Evolutionary conservation across 2,888 invertebrate species (phyloP), one percentile per base, ranked within the genome.

Genomic region (Patella ulyssiponensis): DNA sequence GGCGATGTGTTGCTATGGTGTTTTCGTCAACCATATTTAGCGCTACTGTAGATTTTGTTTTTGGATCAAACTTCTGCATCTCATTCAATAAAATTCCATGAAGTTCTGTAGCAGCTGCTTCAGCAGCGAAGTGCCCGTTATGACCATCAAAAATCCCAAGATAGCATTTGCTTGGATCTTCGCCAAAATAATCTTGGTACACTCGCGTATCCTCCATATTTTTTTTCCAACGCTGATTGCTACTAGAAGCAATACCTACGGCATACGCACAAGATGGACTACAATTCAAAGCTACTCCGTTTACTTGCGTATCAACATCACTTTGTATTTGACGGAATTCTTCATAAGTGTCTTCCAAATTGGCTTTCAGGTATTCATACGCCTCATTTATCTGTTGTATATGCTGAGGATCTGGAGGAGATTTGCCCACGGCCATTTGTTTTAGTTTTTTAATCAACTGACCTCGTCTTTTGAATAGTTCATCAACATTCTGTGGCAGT

Each of bases 71-170:
- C 74, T 89, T 89, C 33, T 84, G 79, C 86, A 91, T 86, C 79
- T 91, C 90, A 69, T 85, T 83, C 15, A 91, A 81, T 17, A 91
- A 80, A 20, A 88, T 81, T 76, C 86, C 86, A 79, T 91, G 91
- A 9, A 91, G 78, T 76, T 91, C 88, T 71, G 84, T 85, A 7
- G 90, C 87, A 0, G 90, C 89, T 15, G 89, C 83, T 73, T 89
- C 87, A 0, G 91, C 89, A 69, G 91, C 89, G 82, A 87, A 88
- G 64, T 83, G 74, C 2, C 91, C 91, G 84, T 90, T 87, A 77
- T 91, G 88, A 5, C 91, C 91, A 79, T 90, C 90, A 81, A 88
- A 91, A 7, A 91, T 53, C 0, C 85, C 91, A 73, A 90, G 77
- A 74, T 87, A 91, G 77, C 88, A 88, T 80, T 90, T 91, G 71